Evolutionary conservation across 53 echinoderm and acorn worm species (phyloP), one percentile per base, ranked within the genome.

Genomic region (Henricia sp.): DNA sequence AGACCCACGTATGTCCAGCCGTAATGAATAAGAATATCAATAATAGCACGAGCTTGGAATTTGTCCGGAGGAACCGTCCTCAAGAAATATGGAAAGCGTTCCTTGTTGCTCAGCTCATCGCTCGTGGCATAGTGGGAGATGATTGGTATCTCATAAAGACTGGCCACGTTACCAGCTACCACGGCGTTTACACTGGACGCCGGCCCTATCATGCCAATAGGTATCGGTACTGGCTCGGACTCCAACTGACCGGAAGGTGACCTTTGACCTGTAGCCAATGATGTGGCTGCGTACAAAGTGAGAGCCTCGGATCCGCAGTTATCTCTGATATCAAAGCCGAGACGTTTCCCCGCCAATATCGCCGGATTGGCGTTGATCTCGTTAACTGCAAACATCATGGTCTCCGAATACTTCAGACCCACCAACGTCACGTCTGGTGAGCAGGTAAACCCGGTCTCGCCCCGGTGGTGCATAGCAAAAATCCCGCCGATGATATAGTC

Each of bases 91-190:
- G 67, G 67, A 40, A 67, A 67, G 1, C 67, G 2, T 6, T 67
- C 67, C 67, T 40, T 37, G 67, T 40, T 67, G 67, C 67, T 67
- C 1, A 67, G 67, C 67, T 67, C 67, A n/a, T 67, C 23, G 67
- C 67, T 67, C 38, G 67, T 38, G 12, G 67, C 67, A 37, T 37
- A 67, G 67, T 38, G 40, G 40, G 67, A 67, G 24, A 67, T 67
- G 38, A 67, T 40, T 10, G 67, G 67, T 5, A 67, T 40, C 4
- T 40, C 38, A 24, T 67, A 67, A 6, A 67, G 39, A 14, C 40
- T 39, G 9, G 67, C 67, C 40, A 67, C 67, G 21, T 67, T 67
- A n/a, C 67, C 40, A 23, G 67, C 67, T 6, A 30, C 37, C 20
- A 67, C 28, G 4, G 67, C 39, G n/a, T 38, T n/a, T 19, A 23